Base-by-base conservation (phyloP, 2,113 vertebrate genomes). In the Sapayoa aenigma region DNA sequence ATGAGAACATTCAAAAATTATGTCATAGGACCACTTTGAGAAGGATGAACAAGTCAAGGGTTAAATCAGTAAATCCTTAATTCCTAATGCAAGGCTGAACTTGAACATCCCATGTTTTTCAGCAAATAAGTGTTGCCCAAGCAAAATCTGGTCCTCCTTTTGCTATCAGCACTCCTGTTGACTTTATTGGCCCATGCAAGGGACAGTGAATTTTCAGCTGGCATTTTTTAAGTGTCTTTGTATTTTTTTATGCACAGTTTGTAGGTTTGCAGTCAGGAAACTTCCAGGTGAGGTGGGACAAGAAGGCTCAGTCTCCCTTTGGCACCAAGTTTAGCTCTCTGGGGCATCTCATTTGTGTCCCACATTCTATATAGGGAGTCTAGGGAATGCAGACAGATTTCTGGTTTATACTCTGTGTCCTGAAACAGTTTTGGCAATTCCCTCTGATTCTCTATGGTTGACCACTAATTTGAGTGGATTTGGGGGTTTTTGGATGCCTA, bases 51-150 rank as follows among this genome's bases (percentile, higher is more conserved):
- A 92, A 94, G 46, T 91, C 84, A 96, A 79, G 49, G 90, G 79
- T 96, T 96, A 93, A 94, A 60, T 88, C 71, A 37, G 46, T 67
- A 96, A 95, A 97, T 93, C 84, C 71, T 95, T 89, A 58, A 68
- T 95, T 86, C 76, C 89, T 89, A 30, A 65, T 27, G 9, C 20
- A 28, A 4, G n/a, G 39, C 39, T 90, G 68, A n/a, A 81, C 60
- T 91, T 1, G 0, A 92, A 55, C 35, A 55, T 44, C 60, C 41
- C 11, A 1, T 4, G 4, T 49, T 52, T 37, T 72, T 71, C 56
- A 69, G 41, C 19, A 89, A 39, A 52, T 62, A 41, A 6, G 6
- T 53, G 19, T 56, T 88, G 17, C 37, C 46, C 35, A 49, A 73
- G 28, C 8, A 80, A 93, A 90, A 59, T 21, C 46, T 47, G 13